A percentile compares a stretch with the other conserved stretches of the same genome.
phyloP scores from a whole-genome alignment of 1,140 invertebrate species.

The Scaptomyza hsui region DNA sequence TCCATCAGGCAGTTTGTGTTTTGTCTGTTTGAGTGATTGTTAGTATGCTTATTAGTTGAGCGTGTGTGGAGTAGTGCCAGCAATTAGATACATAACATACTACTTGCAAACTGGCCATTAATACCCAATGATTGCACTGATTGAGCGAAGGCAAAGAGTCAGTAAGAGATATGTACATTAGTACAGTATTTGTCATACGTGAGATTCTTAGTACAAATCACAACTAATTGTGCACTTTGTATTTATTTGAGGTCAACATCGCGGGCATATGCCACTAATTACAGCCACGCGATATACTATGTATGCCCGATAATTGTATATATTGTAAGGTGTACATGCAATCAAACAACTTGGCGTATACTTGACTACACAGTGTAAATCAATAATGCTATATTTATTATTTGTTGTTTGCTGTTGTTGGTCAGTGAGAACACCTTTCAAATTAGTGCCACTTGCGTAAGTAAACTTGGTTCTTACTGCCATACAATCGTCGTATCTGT shows the following conservation, averaged over 20 bases:
- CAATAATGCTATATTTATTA: slow-evolving; percentile 41
- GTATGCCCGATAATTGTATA: slow-evolving; percentile 23
- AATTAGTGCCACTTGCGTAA: slow-evolving; percentile 62
- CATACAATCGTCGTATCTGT: slow-evolving; percentile 46
- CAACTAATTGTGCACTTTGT: slow-evolving; percentile 8
- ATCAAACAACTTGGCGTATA: slow-evolving; percentile 10
- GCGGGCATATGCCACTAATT: slow-evolving; percentile 68
- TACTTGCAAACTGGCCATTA: slow-evolving; percentile 5
- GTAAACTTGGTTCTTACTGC: slow-evolving; percentile 30
- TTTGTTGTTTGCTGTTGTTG: slow-evolving; percentile 26
- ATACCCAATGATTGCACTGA: background rate
- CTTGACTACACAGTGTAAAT: slow-evolving; percentile 45
- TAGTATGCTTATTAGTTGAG: slow-evolving; percentile 53
- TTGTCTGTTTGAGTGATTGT: slow-evolving; percentile 17
- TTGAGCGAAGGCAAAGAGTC: slow-evolving; percentile 1
- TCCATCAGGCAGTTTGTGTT: too few species aligned
- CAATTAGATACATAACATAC: slow-evolving; percentile 19
- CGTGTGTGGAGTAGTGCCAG: slow-evolving; percentile 2
- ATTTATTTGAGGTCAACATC: slow-evolving; percentile 70
- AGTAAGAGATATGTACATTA: background rate
- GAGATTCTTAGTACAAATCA: slow-evolving; percentile 2
- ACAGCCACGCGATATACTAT: slow-evolving; percentile 39
- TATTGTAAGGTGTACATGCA: slow-evolving; percentile 10
- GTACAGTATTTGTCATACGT: slow-evolving; percentile 13
- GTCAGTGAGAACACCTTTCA: slow-evolving; percentile 48